Evolutionary conservation across 2,888 invertebrate genomes (phyloP).

Genomic region (Isoperla grammatica): DNA sequence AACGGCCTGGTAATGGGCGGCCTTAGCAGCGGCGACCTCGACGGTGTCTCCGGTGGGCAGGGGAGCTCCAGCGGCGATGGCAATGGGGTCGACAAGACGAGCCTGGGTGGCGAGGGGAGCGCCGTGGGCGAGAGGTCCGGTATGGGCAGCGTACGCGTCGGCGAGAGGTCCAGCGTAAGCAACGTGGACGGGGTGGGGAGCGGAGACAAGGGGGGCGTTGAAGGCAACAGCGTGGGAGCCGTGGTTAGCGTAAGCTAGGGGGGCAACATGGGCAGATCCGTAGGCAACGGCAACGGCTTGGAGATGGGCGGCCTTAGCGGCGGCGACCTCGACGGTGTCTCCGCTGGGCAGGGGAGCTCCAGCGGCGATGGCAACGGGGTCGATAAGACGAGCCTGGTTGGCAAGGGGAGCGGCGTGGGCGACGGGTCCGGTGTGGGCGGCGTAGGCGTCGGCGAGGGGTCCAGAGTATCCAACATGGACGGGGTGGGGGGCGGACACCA

Average conservation of each 20-base stretch:
- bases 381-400: constrained; percentile 37
- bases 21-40: constrained; percentile 50
- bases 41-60: constrained; percentile 40
- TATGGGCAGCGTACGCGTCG: not conserved
- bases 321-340: constrained; percentile 46
- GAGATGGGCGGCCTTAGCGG: constrained; percentile 50
- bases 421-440: constrained; percentile 34
- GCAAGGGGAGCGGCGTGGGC: constrained; percentile 39
- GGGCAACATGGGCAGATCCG: constrained; percentile 43
- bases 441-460: constrained; percentile 34
- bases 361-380: constrained; percentile 17
- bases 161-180: constrained; percentile 20
- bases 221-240: constrained; percentile 45
- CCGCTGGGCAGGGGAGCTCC: constrained; percentile 34
- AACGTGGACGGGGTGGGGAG: constrained; percentile 30
- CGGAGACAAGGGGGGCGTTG: constrained; percentile 45
- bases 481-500: constrained; percentile 30
- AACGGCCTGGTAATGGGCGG: constrained; percentile 42
- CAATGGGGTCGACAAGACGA: constrained; percentile 19
- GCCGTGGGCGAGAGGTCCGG: too few species aligned
- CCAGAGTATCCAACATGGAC: constrained; percentile 29
- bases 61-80: constrained; percentile 14
- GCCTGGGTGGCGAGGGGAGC: constrained; percentile 28
- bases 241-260: constrained; percentile 44
- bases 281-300: constrained; percentile 14